Base-by-base conservation (phyloP, 1,140 invertebrate species). In the Medauroidea extradentata region DNA sequence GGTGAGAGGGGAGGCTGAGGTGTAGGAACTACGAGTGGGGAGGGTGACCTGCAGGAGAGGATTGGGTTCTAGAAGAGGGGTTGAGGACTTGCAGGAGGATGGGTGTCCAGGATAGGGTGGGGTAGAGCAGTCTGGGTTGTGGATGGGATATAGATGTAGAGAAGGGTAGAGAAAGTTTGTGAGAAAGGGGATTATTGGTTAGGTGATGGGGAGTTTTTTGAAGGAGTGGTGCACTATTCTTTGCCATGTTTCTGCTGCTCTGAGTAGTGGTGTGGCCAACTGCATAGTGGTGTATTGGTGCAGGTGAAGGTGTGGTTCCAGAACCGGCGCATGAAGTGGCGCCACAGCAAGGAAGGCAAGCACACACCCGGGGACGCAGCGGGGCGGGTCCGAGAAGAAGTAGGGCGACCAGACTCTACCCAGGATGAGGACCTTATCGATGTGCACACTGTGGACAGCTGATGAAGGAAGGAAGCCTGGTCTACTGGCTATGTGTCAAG, bases 231-330 rank as follows among this genome's bases (percentile, higher is more conserved):
- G 19, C 23, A 43, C 34, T 55, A 56, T 48, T 59, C 11, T 49
- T 49, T 49, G 11, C 46, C 46, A 49, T 14, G 11, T 13, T 49
- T 21, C 39, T 13, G 11, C 11, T n/a, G n/a, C 11, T 11, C n/a
- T 5, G 4, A 46, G 16, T 21, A 49, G 23, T 58, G 18, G 21
- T 43, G 18, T 43, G 13, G 9, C 21, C 60, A 23, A 34, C 25
- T 59, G 53, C 25, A 4, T 57, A 19, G 29, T 21, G 52, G 23
- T 67, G 43, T 61, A 43, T 57, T 29, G 27, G 62, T 63, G 29
- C 68, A 92, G 89, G 90, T 94, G 0, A 94, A 95, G 77, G 91
- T 94, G 0, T 94, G 92, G 91, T 94, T 94, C 73, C 92, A 95
- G 79, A 96, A 96, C 73, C 81, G 93, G 24, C 81, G 92, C 55